A percentile compares a stretch with the other conserved stretches of the same genome.
Conservation (phyloP, 2,888 invertebrate species). For the Crioceris asparagi region DNA sequence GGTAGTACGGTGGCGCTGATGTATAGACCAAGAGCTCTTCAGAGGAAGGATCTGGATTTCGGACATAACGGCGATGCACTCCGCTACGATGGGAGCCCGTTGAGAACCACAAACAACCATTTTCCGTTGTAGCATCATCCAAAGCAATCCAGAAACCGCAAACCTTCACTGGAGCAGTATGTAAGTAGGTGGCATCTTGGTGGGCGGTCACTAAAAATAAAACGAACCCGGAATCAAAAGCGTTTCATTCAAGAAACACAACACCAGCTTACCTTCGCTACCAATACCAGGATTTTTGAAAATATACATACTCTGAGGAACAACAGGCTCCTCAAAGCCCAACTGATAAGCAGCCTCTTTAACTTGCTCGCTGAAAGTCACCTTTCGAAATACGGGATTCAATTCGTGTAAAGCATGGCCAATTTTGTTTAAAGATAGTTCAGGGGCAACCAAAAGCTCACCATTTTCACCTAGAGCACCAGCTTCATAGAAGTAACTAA, state of each 20-base stretch:
- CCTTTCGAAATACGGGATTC: constrained; percentile 67
- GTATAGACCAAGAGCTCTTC: constrained; percentile 57
- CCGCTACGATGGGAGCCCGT: constrained; percentile 85
- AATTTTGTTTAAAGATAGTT: constrained; percentile 66
- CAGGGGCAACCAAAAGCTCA: constrained; percentile 56
- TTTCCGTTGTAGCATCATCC: constrained; percentile 84
- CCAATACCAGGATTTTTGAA: constrained; percentile 91
- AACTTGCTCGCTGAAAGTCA: constrained; percentile 76
- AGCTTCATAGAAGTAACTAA: constrained; percentile 83
- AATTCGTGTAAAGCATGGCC: constrained; percentile 82
- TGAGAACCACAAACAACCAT: constrained; percentile 90
- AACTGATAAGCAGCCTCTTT: constrained; percentile 64
- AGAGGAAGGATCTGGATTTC: constrained; percentile 56
- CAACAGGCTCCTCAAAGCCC: constrained; percentile 65
- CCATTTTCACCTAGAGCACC: constrained; percentile 68
- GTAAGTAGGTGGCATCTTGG: constrained; percentile 81
- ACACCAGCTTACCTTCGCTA: constrained; percentile 73
- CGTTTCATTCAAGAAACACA: no score
- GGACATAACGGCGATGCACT: constrained; percentile 58
- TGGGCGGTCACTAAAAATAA: constrained; percentile 55
- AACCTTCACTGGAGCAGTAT: constrained; percentile 70
- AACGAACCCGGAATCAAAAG: no score
- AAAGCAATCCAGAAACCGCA: constrained; percentile 94
- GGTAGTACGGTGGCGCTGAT: constrained; percentile 56
- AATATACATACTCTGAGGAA: constrained; percentile 96